phyloP scores from a whole-genome alignment of 2,888 invertebrate genomes.

The Ommatoiulus sabulosus region DNA sequence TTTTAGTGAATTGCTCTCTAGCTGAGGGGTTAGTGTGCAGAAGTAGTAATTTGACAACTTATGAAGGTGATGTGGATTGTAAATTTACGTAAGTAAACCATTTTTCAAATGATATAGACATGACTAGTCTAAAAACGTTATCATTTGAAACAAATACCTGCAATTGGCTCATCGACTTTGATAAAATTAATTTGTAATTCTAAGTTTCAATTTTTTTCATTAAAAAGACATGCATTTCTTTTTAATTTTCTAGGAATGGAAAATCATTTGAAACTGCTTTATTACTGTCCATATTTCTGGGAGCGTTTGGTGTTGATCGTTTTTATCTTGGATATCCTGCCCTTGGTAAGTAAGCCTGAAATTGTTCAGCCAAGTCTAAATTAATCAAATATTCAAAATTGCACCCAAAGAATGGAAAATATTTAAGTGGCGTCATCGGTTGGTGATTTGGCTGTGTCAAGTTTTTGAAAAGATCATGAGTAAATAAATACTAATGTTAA shows the following conservation, averaged over 20 bases:
- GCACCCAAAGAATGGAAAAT: too few species aligned
- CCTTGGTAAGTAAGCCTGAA: constrained; percentile 72
- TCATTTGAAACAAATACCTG: too few species aligned
- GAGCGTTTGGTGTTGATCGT: constrained; percentile 97
- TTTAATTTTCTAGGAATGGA: constrained; percentile 79
- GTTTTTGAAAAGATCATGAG: too few species aligned
- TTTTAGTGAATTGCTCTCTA: constrained; percentile 82
- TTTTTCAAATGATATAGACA: not conserved
- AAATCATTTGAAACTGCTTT: constrained; percentile 93
- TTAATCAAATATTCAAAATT: constrained; percentile 50
- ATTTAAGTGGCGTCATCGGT: too few species aligned
- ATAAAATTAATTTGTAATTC: too few species aligned
- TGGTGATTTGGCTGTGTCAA: too few species aligned
- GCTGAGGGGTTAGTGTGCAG: constrained; percentile 85
- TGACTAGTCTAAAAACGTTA: too few species aligned
- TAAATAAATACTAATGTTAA: too few species aligned
- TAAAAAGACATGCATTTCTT: not conserved
- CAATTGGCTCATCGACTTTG: too few species aligned
- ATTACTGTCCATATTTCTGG: constrained; percentile 93
- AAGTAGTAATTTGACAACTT: constrained; percentile 82
- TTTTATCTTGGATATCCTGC: constrained; percentile 99
- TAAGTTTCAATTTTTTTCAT: not conserved
- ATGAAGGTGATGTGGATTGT: constrained; percentile 85
- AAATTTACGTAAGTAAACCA: constrained; percentile 88
- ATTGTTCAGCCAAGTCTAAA: not conserved